Base-by-base conservation (phyloP, 2,113 vertebrate genomes). In the Phasianus colchicus region DNA sequence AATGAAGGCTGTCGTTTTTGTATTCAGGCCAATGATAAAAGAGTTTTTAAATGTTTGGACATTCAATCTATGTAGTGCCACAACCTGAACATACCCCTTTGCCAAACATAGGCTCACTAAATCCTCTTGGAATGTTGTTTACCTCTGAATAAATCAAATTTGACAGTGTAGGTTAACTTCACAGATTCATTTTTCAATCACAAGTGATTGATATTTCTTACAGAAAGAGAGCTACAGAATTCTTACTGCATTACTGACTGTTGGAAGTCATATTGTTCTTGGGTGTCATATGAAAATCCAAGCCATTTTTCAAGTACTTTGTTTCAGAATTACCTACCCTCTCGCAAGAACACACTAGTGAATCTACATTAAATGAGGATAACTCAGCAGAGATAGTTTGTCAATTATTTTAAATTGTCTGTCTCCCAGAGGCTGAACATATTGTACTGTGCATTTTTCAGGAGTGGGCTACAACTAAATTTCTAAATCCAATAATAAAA, bases 61-160 rank as follows among this genome's bases (percentile, higher is more conserved):
- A 97, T 97, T 97, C 97, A 97, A 97, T 98, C 97, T 97, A 85
- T 97, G 97, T 92, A 97, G 96, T 97, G 96, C 89, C 95, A 92
- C 88, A 97, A 97, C 97, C 97, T 97, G 97, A 96, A 97, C 97
- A 96, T 97, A 97, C 97, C 97, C 95, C 97, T 97, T 97, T 97
- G 95, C 97, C 97, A 98, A 98, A 97, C 97, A 97, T 95, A 95
- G 90, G 91, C 97, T 96, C 97, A 97, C 96, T 97, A 98, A 98
- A 98, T 98, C 97, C 97, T 98, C 97, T 97, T 97, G 97, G 97
- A 98, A 98, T 97, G 98, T 97, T 98, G 98, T 98, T 98, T 98
- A 97, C 98, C 96, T 98, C 97, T 65, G 97, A 97, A 98, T 98
- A 98, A 98, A 98, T 98, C 97, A 98, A 97, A 97, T 94, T 96